Evolutionary conservation across 2,888 invertebrate species (phyloP), one percentile per base, ranked within the genome.

Genomic region (Drosophila paucipuncta): DNA sequence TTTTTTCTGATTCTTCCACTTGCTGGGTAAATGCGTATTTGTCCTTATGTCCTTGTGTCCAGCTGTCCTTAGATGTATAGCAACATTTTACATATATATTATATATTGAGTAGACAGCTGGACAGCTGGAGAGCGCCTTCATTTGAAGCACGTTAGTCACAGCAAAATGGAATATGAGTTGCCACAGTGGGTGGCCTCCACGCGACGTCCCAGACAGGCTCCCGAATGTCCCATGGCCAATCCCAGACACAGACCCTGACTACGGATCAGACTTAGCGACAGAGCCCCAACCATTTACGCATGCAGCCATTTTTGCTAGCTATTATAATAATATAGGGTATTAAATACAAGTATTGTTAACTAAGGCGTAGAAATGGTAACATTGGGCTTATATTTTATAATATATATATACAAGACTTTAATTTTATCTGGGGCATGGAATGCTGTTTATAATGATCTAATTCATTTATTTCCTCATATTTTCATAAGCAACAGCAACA

Each of bases 281-380:
- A 52, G 30, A 57, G 2, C 18, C 39, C 30, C 25, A 64, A 63
- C 53, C 59, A 70, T 77, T 81, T 62, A 78, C 73, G 72, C 82
- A 78, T 66, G 61, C 82, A 39, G 64, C 37, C 61, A 73, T 76
- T 84, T 83, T 55, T 35, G 63, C 50, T 58, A 30, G 50, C 49
- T 47, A 77, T 83, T 85, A 83, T 73, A 86, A 80, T 75, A 66
- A 54, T 16, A n/a, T 52, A 82, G 73, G 16, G 82, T 68, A 78
- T 49, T 11, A n/a, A 2, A 10, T 25, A 9, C 11, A 3, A 11
- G 59, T n/a, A 58, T 16, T 4, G 6, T 65, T 7, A 1, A 33
- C 37, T 72, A 13, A 9, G 30, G 10, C 0, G 9, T n/a, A 11
- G 1, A 13, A 13, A 4, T 50, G 18, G 70, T n/a, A 11, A 39